These are phyloP conservation scores for Chaetura pelagica DNA, from an alignment of 2,113 vertebrate genomes.

Conservation along the genomic window DNA sequence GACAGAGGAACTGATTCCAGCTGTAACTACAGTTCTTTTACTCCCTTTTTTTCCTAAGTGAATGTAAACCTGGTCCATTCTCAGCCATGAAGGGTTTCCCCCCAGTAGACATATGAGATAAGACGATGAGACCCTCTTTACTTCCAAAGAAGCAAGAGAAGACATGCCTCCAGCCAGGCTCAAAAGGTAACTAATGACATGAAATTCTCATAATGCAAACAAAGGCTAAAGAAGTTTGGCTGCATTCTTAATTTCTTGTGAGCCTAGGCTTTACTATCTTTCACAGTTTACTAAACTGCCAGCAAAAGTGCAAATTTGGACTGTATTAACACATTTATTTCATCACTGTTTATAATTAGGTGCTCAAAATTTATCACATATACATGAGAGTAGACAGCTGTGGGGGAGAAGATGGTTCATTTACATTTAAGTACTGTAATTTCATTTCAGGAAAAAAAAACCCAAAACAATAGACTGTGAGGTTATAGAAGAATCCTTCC, in stretches of 20 bases:
- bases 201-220: not conserved
- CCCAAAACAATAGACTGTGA: not conserved
- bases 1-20: not conserved
- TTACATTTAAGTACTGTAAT: slow-evolving; percentile 28
- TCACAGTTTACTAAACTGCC: not conserved
- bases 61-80: not conserved
- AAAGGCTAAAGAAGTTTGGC: not conserved
- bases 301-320: not conserved
- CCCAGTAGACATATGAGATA: not conserved
- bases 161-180: not conserved
- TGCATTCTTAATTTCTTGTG: not conserved
- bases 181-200: not conserved
- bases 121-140: not conserved
- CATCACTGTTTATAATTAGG: slow-evolving; percentile 16
- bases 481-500: not conserved
- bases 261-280: not conserved
- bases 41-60: not conserved
- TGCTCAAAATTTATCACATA: slow-evolving; percentile 42
- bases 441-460: slow-evolving; percentile 8
- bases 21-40: not conserved
- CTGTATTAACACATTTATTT: not conserved
- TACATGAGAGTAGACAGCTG: slow-evolving; percentile 28
- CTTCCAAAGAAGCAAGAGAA: not conserved
- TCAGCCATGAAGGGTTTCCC: not conserved
- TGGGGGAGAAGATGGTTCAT: not conserved